Evolutionary conservation across 2,797 vertebrate species (phyloP), one percentile per base, ranked within the genome.

Genomic region (Mus caroli): DNA sequence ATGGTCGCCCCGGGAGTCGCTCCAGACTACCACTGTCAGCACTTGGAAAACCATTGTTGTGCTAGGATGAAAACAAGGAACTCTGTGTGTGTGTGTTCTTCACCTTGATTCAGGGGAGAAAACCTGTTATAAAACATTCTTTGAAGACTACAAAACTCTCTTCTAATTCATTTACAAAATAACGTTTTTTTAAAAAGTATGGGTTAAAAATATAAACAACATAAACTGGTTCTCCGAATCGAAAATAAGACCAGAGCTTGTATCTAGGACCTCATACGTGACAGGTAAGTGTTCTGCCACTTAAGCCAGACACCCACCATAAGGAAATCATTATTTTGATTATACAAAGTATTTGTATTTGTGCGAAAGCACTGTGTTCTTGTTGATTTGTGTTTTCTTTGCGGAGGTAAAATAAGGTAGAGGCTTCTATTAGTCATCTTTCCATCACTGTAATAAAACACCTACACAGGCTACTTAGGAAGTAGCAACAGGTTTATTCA

Each of bases 111-210:
- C 56, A 76, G 46, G 79, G 79, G 17, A 92, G 43, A 71, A 46
- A 76, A 79, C 50, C 28, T 88, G 43, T 31, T 73, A 34, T 54
- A 40, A 82, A 60, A 91, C 62, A 56, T 64, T 94, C 75, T 87
- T 90, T 26, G 37, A 28, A 76, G 83, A 67, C 15, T 34, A 60
- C 28, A 58, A 6, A 80, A 64, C 75, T 95, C n/a, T 46, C 11
- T 54, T 88, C 50, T 69, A 40, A 52, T 76, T 89, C 75, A 62
- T 62, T 90, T 83, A 69, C 11, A 82, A 94, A 92, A 76, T 67
- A 80, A 85, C 67, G 37, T 60, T 76, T 95, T 84, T 60, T 10
- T 37, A 40, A 69, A 58, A 93, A 75, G 40, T 54, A 14, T 80
- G 13, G 15, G 56, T 52, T 69, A 88, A n/a, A 83, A 46, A 22